Evolutionary conservation across 2,113 vertebrate genomes (phyloP).

Genomic region (Seriola rivoliana): DNA sequence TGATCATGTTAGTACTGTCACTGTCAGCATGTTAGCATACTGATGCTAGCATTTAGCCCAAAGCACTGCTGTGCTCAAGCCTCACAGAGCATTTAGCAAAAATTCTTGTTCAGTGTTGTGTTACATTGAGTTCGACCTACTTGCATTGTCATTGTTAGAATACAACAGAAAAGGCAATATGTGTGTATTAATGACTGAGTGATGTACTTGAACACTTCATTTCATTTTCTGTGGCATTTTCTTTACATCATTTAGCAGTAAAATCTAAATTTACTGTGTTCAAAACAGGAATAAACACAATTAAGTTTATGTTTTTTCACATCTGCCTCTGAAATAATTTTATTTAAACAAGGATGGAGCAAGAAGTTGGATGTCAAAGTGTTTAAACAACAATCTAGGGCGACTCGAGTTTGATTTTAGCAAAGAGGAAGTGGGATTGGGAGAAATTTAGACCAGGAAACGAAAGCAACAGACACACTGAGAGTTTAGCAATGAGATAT

Average conservation of each 20-base stretch:
- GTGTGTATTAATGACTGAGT: too few species aligned
- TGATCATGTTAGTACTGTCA: not conserved
- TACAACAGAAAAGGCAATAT: too few species aligned
- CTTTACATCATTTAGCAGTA: not conserved
- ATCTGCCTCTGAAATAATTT: not conserved
- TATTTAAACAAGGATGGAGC: not conserved
- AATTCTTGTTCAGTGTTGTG: not conserved
- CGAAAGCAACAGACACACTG: conserved; percentile 44
- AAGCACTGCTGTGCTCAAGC: too few species aligned
- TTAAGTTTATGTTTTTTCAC: not conserved
- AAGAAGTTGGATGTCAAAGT: not conserved
- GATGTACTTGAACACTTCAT: not conserved
- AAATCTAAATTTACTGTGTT: not conserved
- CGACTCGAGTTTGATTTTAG: not conserved
- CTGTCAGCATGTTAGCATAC: not conserved
- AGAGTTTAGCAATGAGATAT: conserved; percentile 1
- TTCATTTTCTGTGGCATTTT: not conserved
- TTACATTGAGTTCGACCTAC: not conserved
- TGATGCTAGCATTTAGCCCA: not conserved
- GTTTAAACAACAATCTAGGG: conserved; percentile 10
- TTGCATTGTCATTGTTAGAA: too few species aligned
- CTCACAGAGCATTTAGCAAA: not conserved
- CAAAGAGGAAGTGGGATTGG: conserved; percentile 52
- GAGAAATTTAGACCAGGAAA: conserved; percentile 41
- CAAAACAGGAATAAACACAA: not conserved